Evolutionary conservation across 2,113 vertebrate genomes (phyloP).

Genomic region (Anthoscopus minutus): DNA sequence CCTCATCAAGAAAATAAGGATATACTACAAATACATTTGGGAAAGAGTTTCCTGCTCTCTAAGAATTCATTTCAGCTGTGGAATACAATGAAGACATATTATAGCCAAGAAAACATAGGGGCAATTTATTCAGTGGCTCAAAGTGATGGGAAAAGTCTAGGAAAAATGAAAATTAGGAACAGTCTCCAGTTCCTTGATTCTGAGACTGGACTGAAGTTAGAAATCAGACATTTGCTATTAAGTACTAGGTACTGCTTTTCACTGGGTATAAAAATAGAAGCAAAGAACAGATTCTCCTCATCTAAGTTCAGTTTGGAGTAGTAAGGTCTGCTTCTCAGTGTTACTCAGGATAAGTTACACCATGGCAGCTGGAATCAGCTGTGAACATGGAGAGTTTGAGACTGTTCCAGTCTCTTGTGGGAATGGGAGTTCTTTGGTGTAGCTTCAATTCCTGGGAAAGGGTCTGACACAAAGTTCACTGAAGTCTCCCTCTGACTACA

Average conservation of each 20-base stretch:
- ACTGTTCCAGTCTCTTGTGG: neutral
- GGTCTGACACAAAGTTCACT: neutral
- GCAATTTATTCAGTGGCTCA: neutral
- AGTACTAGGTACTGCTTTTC: neutral
- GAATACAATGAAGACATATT: neutral
- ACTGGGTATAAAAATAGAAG: neutral
- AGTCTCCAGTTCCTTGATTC: neutral
- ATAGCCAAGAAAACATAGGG: neutral
- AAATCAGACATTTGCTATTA: neutral
- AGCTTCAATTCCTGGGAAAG: neutral
- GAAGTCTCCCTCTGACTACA: neutral
- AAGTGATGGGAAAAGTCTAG: neutral
- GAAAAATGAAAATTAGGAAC: neutral
- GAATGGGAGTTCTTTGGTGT: neutral
- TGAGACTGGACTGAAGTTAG: neutral
- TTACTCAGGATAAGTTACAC: neutral
- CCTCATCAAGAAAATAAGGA: neutral
- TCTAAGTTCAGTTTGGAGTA: neutral
- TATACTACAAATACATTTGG: neutral
- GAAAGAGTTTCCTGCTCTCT: neutral
- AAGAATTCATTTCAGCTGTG: neutral
- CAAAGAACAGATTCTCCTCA: neutral
- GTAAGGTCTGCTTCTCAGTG: neutral
- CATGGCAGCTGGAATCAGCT: neutral
- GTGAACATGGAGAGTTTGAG: fast-evolving